Base-by-base conservation (phyloP, 2,797 vertebrate genomes). In the Melanogrammus aeglefinus region DNA sequence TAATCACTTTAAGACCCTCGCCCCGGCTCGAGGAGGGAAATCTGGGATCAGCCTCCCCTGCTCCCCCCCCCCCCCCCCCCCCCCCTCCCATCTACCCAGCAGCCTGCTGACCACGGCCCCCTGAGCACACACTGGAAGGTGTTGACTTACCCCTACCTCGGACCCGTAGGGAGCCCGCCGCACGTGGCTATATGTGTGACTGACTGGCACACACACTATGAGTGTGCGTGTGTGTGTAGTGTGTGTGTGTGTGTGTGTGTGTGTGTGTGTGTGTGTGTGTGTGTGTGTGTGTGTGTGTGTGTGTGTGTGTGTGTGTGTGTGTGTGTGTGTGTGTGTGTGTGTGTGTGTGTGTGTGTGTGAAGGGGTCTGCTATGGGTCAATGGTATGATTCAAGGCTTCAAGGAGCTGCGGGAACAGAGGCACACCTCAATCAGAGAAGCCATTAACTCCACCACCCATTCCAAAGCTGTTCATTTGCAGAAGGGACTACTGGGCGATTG, bases 1-100 rank as follows among this genome's bases (percentile, higher is more conserved):
- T 91, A 92, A 92, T 92, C 88, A 90, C 90, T 92, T 91, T 39
- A 88, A 93, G 88, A 88, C 86, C 76, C 77, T 88, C 76, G 80
- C 84, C 35, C 36, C 41, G 85, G 84, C 85, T 86, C 78, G 82
- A 84, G 85, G 83, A 82, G 87, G 89, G 85, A 93, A 93, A 91
- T 91, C 83, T 85, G 76, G 87, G 87, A 93, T 92, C 90, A 92
- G 88, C 86, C 82, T 84, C 78, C 79, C 18, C 51, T 13, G 1
- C 41, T 0, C 35, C 6, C 35, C 5, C 5, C 35, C 35, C 35
- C 35, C 35, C 5, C 35, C 35, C 35, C 35, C 31, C 31, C 31
- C 35, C 35, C 29, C 29, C 31, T 3, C 31, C 6, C 35, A 88
- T 83, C 84, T 39, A 76, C 38, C 51, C 27, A 2, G 44, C 35